phyloP scores from a whole-genome alignment of 2,888 invertebrate species.

The Limnephilus marmoratus region DNA sequence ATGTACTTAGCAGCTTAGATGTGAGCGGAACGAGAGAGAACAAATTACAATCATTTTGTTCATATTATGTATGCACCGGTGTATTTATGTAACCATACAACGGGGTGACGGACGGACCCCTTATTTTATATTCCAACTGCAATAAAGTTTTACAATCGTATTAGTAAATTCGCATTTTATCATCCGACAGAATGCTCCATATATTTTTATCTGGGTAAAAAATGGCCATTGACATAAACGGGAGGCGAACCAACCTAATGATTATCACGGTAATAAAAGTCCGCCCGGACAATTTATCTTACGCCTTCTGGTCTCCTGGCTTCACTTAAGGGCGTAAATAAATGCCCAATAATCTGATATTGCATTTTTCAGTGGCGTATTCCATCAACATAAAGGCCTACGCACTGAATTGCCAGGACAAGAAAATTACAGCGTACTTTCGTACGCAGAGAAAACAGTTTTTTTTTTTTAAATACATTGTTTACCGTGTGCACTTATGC shows the following conservation, averaged over 20 bases:
- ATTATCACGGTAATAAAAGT: neutral
- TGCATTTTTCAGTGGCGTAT: neutral
- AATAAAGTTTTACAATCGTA: neutral
- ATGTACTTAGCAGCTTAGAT: neutral
- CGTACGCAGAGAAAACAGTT: neutral
- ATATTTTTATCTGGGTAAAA: neutral
- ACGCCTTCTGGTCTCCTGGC: neutral
- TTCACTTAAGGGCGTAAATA: constrained; percentile 2
- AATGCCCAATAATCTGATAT: neutral
- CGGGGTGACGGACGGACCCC: neutral
- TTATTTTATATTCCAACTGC: neutral
- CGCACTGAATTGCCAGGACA: neutral
- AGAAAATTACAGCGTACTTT: neutral
- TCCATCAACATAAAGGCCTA: constrained; percentile 2
- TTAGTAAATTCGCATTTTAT: neutral
- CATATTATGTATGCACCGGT: neutral
- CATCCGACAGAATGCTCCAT: neutral
- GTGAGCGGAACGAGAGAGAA: constrained; percentile 2
- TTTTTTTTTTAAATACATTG: neutral
- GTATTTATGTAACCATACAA: neutral
- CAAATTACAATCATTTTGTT: neutral
- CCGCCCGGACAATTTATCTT: neutral
- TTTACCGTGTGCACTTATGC: neutral
- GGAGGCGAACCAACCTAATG: neutral
- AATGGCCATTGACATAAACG: neutral